These are phyloP conservation scores for Escarpia spicata DNA, from an alignment of 2,888 invertebrate genomes.

Conservation along the genomic window DNA sequence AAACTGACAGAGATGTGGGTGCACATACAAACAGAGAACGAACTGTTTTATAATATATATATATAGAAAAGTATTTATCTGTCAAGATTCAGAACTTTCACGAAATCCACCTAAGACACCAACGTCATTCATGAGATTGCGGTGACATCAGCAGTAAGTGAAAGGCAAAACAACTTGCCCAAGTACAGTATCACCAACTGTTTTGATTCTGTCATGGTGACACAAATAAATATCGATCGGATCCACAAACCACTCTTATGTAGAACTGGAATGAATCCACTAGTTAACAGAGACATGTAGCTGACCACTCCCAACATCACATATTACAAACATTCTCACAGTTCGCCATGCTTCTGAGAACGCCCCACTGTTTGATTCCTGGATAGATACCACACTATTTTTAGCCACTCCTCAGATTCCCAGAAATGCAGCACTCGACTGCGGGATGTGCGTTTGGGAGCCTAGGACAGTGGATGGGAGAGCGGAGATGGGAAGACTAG, in stretches of 20 bases:
- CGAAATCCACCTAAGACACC: no score
- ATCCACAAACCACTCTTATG: not conserved
- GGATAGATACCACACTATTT: not conserved
- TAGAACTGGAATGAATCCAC: not conserved
- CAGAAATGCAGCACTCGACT: not conserved
- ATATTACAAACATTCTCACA: not conserved
- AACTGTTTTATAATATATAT: no score
- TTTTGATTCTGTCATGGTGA: not conserved
- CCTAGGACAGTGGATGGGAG: not conserved
- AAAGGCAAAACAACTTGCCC: no score
- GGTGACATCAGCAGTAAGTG: no score
- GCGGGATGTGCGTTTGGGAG: not conserved
- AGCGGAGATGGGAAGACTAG: not conserved
- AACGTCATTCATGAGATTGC: no score
- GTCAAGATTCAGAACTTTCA: no score
- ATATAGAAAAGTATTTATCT: no score
- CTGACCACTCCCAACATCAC: not conserved
- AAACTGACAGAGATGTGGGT: no score
- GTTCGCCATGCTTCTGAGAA: not conserved
- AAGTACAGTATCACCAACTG: no score
- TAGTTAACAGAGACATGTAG: not conserved
- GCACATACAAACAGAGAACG: no score
- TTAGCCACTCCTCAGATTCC: conserved; percentile 16
- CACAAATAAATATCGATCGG: not conserved
- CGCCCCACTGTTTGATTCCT: not conserved